Base-by-base conservation (phyloP, 2,797 vertebrate species). In the Helicolenus hilgendorfi region DNA sequence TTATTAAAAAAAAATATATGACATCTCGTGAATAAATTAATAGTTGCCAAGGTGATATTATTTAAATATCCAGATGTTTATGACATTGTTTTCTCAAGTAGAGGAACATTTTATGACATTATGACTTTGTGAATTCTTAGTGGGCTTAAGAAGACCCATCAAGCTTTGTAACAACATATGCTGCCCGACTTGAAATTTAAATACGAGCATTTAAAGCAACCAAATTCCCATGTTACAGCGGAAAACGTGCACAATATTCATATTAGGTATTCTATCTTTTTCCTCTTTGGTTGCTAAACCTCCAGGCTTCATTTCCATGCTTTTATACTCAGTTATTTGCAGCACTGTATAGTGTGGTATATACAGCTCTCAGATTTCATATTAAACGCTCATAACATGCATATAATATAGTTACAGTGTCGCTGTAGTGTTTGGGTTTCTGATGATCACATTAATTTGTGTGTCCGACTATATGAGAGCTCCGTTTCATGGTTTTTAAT, bases 291-390 rank as follows among this genome's bases (percentile, higher is more conserved):
- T 74, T 81, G 3, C 15, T 36, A 22, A 72, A 58, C 35, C 55
- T 73, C 15, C 22, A 69, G 69, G 55, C 59, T 65, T n/a, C 6
- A 49, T 82, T 77, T 49, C 18, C 11, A 56, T 85, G 20, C n/a
- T 35, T 82, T 79, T 69, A 64, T 6, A 53, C 11, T 73, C 1
- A 72, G 6, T 63, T 60, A 41, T 81, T 79, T 84, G 22, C 72
- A 59, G 15, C 2, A 72, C 4, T 65, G 3, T 36, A 11, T 36
- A 11, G 20, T n/a, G 22, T 11, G 2, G 13, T 38, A 2, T 9
- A 60, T 36, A 33, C n/a, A 60, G 2, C 38, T 63, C 20, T 84
- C 36, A 58, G 13, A 78, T 89, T 75, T 67, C 63, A 67, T 29
- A 70, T 58, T 55, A 53, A 81, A 36, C 7, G 0, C 64, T 36